A percentile compares a stretch with the other conserved stretches of the same genome.
phyloP scores from a whole-genome alignment of 2,888 invertebrate genomes.

The Mythimna ferrago region DNA sequence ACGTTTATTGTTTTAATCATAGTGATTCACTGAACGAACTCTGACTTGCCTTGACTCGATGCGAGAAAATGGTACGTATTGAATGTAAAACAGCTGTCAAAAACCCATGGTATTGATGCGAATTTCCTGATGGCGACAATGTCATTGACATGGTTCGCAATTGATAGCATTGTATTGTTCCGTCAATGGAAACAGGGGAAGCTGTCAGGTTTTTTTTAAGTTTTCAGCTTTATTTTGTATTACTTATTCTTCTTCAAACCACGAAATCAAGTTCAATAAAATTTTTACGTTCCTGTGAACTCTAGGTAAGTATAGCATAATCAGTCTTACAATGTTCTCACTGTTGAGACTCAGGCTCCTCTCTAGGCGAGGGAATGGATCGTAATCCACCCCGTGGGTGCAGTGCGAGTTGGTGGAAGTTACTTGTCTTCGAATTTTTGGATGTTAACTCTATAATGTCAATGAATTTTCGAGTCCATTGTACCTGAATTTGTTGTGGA shows the following conservation, averaged over 20 bases:
- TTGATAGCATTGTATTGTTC: constrained; percentile 29
- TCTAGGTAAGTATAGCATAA: not conserved
- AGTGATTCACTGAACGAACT: constrained; percentile 68
- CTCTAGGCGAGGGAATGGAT: too few species aligned
- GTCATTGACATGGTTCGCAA: constrained; percentile 60
- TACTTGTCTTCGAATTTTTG: too few species aligned
- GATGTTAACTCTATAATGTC: not conserved
- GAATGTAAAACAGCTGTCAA: constrained; percentile 65
- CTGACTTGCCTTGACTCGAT: constrained; percentile 62
- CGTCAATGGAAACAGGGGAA: constrained; percentile 20
- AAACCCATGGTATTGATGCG: constrained; percentile 63
- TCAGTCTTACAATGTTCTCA: too few species aligned
- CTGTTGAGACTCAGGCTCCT: too few species aligned
- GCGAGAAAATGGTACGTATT: constrained; percentile 62
- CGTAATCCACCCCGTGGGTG: too few species aligned
- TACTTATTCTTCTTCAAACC: not conserved
- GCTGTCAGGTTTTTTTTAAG: not conserved
- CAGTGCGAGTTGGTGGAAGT: too few species aligned
- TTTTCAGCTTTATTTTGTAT: not conserved
- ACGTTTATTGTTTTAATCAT: constrained; percentile 60
- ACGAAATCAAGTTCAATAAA: constrained; percentile 22
- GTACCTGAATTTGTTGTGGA: not conserved
- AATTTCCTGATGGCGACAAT: constrained; percentile 64
- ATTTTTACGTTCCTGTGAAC: not conserved
- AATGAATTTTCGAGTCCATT: not conserved